Evolutionary conservation across 2,113 vertebrate species (phyloP), one percentile per base, ranked within the genome.

Genomic region (Tachysurus vachellii): DNA sequence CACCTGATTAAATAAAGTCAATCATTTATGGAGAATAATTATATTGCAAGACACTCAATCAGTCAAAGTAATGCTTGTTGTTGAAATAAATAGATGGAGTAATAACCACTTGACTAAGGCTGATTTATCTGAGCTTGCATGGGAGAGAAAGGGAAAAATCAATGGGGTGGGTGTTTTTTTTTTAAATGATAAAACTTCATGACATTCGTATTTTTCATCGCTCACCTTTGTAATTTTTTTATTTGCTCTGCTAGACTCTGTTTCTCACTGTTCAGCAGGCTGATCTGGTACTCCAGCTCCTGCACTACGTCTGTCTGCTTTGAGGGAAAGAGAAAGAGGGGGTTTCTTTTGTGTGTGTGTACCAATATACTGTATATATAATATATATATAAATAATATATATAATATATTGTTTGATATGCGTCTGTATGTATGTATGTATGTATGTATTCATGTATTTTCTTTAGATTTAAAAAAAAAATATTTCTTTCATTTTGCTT

Each of bases 261-360:
- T 90, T 98, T 99, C 85, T 99, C 98, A 91, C 82, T 96, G 94
- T 95, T 98, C 91, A 99, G 96, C 77, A 97, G 94, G 90, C 94
- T 96, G 92, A 99, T 97, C 95, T 98, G 96, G 94, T 98, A 97
- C 94, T 99, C 98, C 93, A 99, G 92, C 93, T 99, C 97, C 91
- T 99, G 96, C 82, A 99, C 95, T 57, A 98, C 93, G 91, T 96
- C 95, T 59, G 95, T 95, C 88, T 97, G 96, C 95, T 97, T 94
- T 92, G 90, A 77, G 31, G 59, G 12, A 85, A 5, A 73, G 1
- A 81, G 16, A 79, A 17, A 68, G 56, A 83, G 36, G 36, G 36
- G 36, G 36, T 1, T 1, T 36, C 36, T 36, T 36, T 36, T 1
- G 36, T 36, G 36, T 36, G 36, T 36, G 2, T 36, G 36, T 36